A percentile compares a stretch with the other conserved stretches of the same genome.
Evolutionary conservation across 2,797 vertebrate species (phyloP).

Genomic region (Erpetoichthys calabaricus): DNA sequence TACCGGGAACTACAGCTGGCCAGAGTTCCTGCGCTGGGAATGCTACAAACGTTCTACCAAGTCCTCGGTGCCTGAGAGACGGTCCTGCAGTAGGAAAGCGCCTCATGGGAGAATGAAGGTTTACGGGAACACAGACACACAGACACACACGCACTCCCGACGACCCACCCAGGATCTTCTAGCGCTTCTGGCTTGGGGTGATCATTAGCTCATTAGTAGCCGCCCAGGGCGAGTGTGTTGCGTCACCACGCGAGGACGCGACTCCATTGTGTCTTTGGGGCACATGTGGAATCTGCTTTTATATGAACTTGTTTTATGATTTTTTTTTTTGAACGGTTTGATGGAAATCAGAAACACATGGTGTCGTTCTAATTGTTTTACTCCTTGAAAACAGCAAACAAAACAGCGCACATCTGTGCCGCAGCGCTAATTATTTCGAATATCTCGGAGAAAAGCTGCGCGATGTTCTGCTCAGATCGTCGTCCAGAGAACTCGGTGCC

Average conservation of each 20-base stretch:
- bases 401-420: constrained; percentile 47
- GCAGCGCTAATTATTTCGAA: constrained; percentile 57
- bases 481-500: constrained; percentile 36
- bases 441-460: constrained; percentile 30
- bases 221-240: constrained; percentile 21
- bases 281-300: constrained; percentile 2
- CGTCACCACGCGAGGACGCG: too few relatives aligned
- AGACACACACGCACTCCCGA: too few relatives aligned
- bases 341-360: constrained; percentile 52
- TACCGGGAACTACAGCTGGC: too few relatives aligned
- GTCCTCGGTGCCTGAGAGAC: too few relatives aligned
- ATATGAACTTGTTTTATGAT: constrained; percentile 25
- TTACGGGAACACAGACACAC: too few relatives aligned
- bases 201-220: neutral
- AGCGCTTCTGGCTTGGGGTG: too few relatives aligned
- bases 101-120: too few relatives aligned
- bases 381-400: constrained; percentile 20
- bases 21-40: too few relatives aligned
- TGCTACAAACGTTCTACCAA: too few relatives aligned
- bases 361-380: constrained; percentile 21
- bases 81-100: too few relatives aligned
- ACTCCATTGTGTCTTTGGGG: neutral
- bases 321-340: constrained; percentile 35
- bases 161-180: too few relatives aligned
- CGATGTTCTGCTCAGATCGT: constrained; percentile 47